phyloP scores from a whole-genome alignment of 1,140 invertebrate genomes.

The Drosophila tani region DNA sequence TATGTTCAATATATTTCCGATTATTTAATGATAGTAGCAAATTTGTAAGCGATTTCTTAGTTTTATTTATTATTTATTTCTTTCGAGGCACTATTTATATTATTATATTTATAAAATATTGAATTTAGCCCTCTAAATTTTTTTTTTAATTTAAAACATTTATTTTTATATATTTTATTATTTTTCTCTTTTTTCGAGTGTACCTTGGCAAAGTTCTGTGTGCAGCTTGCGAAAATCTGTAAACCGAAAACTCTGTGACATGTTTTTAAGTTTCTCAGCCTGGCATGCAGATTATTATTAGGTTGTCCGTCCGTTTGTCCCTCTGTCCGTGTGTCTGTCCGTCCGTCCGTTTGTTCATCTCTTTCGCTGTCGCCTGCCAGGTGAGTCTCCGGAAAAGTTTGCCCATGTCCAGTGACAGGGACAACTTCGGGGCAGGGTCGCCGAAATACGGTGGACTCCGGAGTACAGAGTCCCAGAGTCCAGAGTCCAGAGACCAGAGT shows the following conservation, averaged over 20 bases:
- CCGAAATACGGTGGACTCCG: slow-evolving; percentile 4
- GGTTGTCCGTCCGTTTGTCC: slow-evolving; percentile 61
- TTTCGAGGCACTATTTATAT: too few relatives aligned
- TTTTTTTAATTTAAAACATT: too few relatives aligned
- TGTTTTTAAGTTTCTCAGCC: slow-evolving; percentile 77
- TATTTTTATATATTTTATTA: not conserved
- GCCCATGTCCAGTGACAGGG: slow-evolving; percentile 65
- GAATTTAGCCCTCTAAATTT: too few relatives aligned
- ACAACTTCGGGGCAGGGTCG: slow-evolving; percentile 9
- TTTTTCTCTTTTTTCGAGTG: not conserved
- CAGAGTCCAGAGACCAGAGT: not conserved
- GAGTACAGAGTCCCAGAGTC: not conserved
- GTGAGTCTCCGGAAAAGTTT: slow-evolving; percentile 62
- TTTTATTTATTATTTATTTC: too few relatives aligned
- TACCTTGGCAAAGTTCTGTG: slow-evolving; percentile 53
- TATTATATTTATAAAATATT: too few relatives aligned
- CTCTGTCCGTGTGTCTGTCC: not conserved
- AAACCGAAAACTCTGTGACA: slow-evolving; percentile 81
- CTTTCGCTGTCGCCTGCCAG: slow-evolving; percentile 35
- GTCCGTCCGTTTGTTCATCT: slow-evolving; percentile 37
- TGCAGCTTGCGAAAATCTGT: slow-evolving; percentile 76
- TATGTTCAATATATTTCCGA: not conserved
- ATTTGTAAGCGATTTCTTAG: not conserved
- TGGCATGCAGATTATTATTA: slow-evolving; percentile 81
- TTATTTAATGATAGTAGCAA: not conserved